Base-by-base conservation (phyloP, 1,140 invertebrate genomes). In the Planococcus citri region DNA sequence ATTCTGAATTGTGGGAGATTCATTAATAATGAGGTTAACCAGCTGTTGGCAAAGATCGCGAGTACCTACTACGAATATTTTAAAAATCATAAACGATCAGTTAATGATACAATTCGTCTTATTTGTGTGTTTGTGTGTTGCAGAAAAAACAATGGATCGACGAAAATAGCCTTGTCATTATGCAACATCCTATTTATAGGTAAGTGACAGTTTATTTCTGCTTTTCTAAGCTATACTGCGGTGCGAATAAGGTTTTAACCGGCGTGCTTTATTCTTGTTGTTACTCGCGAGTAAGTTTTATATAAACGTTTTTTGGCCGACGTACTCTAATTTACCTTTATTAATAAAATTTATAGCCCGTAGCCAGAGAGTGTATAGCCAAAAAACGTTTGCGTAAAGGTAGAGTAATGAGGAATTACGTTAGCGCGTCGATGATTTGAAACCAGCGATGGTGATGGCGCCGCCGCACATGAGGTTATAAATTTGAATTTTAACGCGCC, bases 171-270 rank as follows among this genome's bases (percentile, higher is more conserved):
- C 81, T 85, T 74, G 81, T 85, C 75, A 84, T 97, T 73, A 90
- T 96, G 85, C 88, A 93, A 73, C 94, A 98, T 83, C 95, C 95
- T 70, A 96, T 98, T 77, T 97, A 97, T 81, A 89, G 87, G 87
- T 88, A 77, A 78, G 75, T 73, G 60, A 64, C 21, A 25, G 60
- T 64, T 64, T 64, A 64, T 64, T 64, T 64, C 60, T 64, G 60
- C 20, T 64, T 64, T 64, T 64, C 22, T 64, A 17, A 64, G 24
- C n/a, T n/a, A 64, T 64, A 27, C 60, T 20, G 21, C 17, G 21
- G 10, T 25, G 60, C 25, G 21, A 64, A 64, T 21, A 64, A 64
- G 60, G 60, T 64, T 64, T 25, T 64, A 64, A 64, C 21, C 21
- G 60, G 22, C 25, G 60, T 20, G 57, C 6, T 64, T 64, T 64